Evolutionary conservation across 2,888 invertebrate species (phyloP), one percentile per base, ranked within the genome.

Genomic region (Caenorhabditis zanzibari): DNA sequence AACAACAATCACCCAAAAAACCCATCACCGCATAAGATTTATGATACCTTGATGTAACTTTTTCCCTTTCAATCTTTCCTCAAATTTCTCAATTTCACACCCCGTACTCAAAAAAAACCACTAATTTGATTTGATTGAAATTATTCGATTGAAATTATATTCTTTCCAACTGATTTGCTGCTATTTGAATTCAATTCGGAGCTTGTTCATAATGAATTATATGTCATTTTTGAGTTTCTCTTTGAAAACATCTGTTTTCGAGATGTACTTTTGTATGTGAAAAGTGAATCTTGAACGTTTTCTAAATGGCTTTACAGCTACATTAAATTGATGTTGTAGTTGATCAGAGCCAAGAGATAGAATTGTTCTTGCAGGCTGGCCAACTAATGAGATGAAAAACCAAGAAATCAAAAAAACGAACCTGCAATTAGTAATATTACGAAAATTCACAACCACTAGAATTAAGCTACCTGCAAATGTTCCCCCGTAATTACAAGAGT

Each of bases 11-110:
- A 64, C 22, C 71, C 84, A 47, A 77, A 81, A 64, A 63, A 84
- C 49, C 77, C 82, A 56, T 86, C 88, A 44, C 90, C 90, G 32
- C 83, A 88, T 58, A 90, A 90, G 73, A 85, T 89, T 24, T 89
- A 90, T 83, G 90, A 89, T 74, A 90, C 90, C 3, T 83, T 90
- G 38, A 87, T 90, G 88, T 90, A 84, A 88, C 63, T 28, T 38
- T 16, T 16, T 6, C 2, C 7, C n/a, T n/a, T n/a, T n/a, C 58
- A 58, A 35, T 35, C 24, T 54, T 22, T 12, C 58, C 9, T 49
- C 14, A 28, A 47, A 61, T 41, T 41, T 63, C 26, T 61, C 61
- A 52, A 52, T 61, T 63, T 75, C 66, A 24, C 75, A 41, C 63
- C 47, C 28, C 44, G 63, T 68, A 49, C 49, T 24, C 22, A 26